Evolutionary conservation across 2,888 invertebrate genomes (phyloP).

Genomic region (Lissonota sp.): DNA sequence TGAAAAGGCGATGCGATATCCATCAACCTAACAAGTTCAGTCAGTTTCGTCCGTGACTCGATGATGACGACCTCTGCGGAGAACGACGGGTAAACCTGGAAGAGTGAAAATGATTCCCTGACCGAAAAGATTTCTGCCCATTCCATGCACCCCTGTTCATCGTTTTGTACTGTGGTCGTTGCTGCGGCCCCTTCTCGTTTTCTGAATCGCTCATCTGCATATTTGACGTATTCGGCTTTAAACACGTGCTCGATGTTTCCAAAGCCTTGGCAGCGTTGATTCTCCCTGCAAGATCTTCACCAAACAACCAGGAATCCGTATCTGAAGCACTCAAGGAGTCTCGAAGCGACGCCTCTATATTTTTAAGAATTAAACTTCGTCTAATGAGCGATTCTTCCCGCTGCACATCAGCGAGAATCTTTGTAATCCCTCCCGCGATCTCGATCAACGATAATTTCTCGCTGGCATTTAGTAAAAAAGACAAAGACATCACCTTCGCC

Average conservation of each 20-base stretch:
- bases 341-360: constrained; percentile 30
- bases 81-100: neutral
- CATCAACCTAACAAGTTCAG: constrained; percentile 7
- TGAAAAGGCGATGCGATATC: constrained; percentile 18
- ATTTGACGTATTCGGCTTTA: constrained; percentile 10
- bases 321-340: constrained; percentile 28
- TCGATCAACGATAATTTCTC: constrained; percentile 16
- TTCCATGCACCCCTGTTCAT: constrained; percentile 1
- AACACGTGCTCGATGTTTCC: neutral
- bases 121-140: constrained; percentile 8
- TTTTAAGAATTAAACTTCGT: constrained; percentile 32
- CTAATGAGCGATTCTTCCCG: constrained; percentile 36
- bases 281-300: neutral
- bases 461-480: neutral
- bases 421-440: constrained; percentile 8
- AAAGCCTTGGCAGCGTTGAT: constrained; percentile 7
- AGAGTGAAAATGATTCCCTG: neutral
- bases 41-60: constrained; percentile 18
- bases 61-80: neutral
- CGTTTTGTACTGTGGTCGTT: neutral
- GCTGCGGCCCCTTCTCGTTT: constrained; percentile 29
- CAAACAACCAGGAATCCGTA: neutral
- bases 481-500: neutral
- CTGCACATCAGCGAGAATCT: constrained; percentile 31
- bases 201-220: neutral